phyloP scores from a whole-genome alignment of 2,888 invertebrate species.

The Caenorhabditis sp. region DNA sequence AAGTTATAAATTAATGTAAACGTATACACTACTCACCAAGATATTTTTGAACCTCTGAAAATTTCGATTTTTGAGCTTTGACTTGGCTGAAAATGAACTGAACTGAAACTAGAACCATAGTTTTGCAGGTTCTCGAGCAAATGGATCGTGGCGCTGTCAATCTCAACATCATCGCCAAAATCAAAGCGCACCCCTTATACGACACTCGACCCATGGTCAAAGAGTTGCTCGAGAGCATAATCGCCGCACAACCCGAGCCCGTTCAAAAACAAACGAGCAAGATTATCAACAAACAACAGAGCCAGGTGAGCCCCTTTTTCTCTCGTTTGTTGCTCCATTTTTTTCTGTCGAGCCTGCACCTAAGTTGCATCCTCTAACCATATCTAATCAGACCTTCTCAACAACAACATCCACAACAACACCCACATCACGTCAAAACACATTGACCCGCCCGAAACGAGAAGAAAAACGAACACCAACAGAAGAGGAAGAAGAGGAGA shows the following conservation, averaged over 20 bases:
- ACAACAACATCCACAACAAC: no score
- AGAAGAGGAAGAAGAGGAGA: constrained; percentile 20
- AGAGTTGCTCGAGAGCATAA: constrained; percentile 52
- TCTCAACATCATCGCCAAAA: constrained; percentile 65
- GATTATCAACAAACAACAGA: constrained; percentile 60
- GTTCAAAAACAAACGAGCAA: constrained; percentile 67
- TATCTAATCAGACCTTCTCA: constrained; percentile 21
- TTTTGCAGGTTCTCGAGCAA: constrained; percentile 65
- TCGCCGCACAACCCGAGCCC: constrained; percentile 62
- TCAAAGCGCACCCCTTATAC: constrained; percentile 69
- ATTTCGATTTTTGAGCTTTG: no score
- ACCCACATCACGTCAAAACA: constrained; percentile 39
- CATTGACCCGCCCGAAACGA: constrained; percentile 2
- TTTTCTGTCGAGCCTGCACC: background rate
- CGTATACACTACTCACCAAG: no score
- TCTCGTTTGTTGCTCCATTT: background rate
- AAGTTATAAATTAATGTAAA: no score
- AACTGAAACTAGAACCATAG: no score
- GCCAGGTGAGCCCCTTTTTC: constrained; percentile 18
- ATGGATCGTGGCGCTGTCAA: constrained; percentile 70
- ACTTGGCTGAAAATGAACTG: no score
- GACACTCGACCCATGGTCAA: constrained; percentile 69
- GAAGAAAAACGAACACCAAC: no score
- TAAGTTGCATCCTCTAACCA: constrained; percentile 1
- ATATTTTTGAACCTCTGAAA: no score